Evolutionary conservation across 2,888 invertebrate genomes (phyloP), one percentile per base, ranked within the genome.

Genomic region (Drosophila falleni): DNA sequence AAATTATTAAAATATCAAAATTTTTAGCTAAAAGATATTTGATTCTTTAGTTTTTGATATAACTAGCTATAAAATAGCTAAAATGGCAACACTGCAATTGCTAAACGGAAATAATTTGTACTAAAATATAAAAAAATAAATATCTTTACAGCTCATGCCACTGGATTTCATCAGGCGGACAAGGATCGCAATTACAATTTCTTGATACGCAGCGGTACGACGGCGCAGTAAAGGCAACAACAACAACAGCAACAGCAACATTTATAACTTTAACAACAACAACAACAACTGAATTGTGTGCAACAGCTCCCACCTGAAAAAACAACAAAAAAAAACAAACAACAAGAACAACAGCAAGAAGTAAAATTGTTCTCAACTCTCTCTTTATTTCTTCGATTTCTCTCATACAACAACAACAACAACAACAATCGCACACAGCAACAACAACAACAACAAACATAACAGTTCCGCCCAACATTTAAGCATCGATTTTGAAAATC

Each of bases 401-500:
- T 70, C 50, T 72, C 53, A 75, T 61, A 61, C 64, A 74, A 46
- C 55, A 62, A 67, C 66, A 53, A 63, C 66, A 53, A 63, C 62
- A 78, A 50, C 59, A 68, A 70, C 65, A 76, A 71, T 72, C 60
- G 77, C 63, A 75, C 65, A 80, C 65, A 71, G 59, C 75, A 69
- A 42, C 56, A 68, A 62, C 49, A 71, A 67, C 71, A 77, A 69
- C 69, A 76, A 71, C 29, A 29, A 68, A 66, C 70, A 72, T 55
- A 74, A 87, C 88, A 87, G 83, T 87, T 84, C 84, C 84, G 84
- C 84, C 84, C 84, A 87, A 85, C 77, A 84, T 74, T 68, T 82
- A 78, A 87, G 80, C 84, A 85, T 84, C 77, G 84, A 84, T 84
- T 87, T 87, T 78, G 82, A 87, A 85, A 84, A 84, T 85, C 74